phyloP scores from a whole-genome alignment of 2,888 invertebrate species.

The Calameuta pallipes region DNA sequence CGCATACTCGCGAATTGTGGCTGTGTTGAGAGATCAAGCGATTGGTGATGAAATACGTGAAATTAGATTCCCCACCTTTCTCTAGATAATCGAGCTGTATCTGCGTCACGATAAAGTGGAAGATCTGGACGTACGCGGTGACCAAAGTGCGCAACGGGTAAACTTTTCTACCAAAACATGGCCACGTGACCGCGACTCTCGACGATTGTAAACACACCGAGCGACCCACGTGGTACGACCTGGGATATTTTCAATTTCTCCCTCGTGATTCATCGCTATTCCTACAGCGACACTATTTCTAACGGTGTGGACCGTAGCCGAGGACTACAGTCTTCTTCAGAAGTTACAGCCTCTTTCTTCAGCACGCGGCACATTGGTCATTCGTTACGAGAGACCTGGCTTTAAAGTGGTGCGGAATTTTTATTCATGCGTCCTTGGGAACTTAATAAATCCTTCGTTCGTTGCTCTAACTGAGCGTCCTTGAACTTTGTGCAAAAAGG shows the following conservation, averaged over 20 bases:
- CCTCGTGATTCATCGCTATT: not conserved
- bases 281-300: not conserved
- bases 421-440: not conserved
- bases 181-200: conserved; percentile 54
- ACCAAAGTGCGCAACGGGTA: conserved; percentile 13
- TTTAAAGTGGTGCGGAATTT: not conserved
- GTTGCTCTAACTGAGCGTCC: not conserved
- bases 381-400: not conserved
- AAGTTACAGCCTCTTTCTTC: not conserved
- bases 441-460: not conserved
- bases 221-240: conserved; percentile 55
- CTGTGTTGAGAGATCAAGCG: not conserved
- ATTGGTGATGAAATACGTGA: not conserved
- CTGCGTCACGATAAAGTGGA: not conserved
- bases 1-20: not conserved
- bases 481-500: not conserved
- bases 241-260: conserved; percentile 22
- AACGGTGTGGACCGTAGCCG: not conserved
- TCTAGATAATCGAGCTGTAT: not conserved
- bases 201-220: conserved; percentile 55
- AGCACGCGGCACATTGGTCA: not conserved
- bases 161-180: conserved; percentile 54
- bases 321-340: not conserved
- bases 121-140: not conserved
- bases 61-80: not conserved